Evolutionary conservation across 2,888 invertebrate genomes (phyloP), one percentile per base, ranked within the genome.

Genomic region (Chirona hameri): DNA sequence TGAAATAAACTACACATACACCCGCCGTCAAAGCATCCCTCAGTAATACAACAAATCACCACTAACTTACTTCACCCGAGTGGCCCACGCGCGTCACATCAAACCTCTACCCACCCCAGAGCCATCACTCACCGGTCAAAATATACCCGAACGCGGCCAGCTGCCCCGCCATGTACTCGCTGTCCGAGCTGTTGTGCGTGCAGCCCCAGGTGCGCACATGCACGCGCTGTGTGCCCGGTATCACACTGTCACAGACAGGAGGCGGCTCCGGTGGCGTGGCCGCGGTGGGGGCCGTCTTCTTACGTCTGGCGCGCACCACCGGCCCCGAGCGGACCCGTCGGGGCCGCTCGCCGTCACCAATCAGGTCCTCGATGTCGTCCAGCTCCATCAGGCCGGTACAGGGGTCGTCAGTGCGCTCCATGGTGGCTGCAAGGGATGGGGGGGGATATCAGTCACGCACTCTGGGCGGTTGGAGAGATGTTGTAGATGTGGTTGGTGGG

Each of bases 141-240:
- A 91, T 91, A 88, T 97, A 98, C 0, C 98, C 98, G 86, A 93
- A 95, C 0, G 93, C 91, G 0, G 95, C 93, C 83, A 99, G 89
- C 86, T 97, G 93, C 0, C 99, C 99, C 0, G 97, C 97, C 99
- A 99, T 99, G 88, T 99, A 99, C 90, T 99, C 99, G 0, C 96
- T 95, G 88, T 99, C 99, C 0, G 97, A 97, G 88, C 93, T 97
- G 88, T 99, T 99, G 89, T 99, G 99, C 0, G 98, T 94, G 88
- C 98, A 99, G 9, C 98, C 98, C 98, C 98, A 98, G 83, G 98
- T 98, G 89, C 96, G 96, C 1, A 98, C 91, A 86, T 92, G 96
- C 80, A 97, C 91, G 80, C 86, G 87, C 88, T 95, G 91, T 0
- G 94, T 95, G 0, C 96, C 95, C 87, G 90, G 90, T 86, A 91